Conservation (phyloP, 92 coral and sea anemone species). For the Hydrozoanthus gracilis region DNA sequence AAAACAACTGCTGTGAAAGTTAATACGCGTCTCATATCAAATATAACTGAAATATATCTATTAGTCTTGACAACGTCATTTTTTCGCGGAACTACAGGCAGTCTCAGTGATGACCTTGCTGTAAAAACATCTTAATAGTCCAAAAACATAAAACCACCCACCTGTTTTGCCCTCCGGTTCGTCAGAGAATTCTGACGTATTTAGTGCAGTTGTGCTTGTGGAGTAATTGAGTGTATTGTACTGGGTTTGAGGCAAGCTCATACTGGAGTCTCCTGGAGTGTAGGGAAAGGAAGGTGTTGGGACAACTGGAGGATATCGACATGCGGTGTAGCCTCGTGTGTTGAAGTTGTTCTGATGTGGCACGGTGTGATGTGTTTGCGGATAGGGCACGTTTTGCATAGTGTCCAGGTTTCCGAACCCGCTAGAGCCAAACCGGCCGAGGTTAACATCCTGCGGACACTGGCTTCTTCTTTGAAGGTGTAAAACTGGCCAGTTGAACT, state of each 20-base stretch:
- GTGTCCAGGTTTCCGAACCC: constrained; percentile 10
- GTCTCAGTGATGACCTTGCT: constrained; percentile 16
- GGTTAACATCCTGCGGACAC: constrained; percentile 1
- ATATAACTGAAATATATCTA: not conserved
- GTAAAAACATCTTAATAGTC: not conserved
- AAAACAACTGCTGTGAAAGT: not conserved
- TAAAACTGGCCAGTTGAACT: constrained; percentile 40
- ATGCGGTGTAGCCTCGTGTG: not conserved
- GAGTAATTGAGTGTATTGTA: constrained; percentile 3
- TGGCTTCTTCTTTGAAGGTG: constrained; percentile 24
- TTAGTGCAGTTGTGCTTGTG: constrained; percentile 3
- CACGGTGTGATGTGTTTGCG: not conserved
- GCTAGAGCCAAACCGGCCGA: constrained; percentile 28
- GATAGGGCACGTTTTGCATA: constrained; percentile 1
- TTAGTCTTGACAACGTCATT: not conserved
- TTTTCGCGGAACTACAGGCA: not conserved
- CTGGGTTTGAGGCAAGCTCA: constrained; percentile 3
- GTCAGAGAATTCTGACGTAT: constrained; percentile 21
- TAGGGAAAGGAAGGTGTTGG: constrained; percentile 17
- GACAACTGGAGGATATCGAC: not conserved
- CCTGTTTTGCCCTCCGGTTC: constrained; percentile 41
- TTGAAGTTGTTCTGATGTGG: constrained; percentile 14
- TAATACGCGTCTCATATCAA: not conserved
- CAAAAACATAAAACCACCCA: constrained; percentile 30
- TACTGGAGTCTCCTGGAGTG: constrained; percentile 21